Base-by-base conservation (phyloP, 2,113 vertebrate genomes). In the Mustela lutreola region DNA sequence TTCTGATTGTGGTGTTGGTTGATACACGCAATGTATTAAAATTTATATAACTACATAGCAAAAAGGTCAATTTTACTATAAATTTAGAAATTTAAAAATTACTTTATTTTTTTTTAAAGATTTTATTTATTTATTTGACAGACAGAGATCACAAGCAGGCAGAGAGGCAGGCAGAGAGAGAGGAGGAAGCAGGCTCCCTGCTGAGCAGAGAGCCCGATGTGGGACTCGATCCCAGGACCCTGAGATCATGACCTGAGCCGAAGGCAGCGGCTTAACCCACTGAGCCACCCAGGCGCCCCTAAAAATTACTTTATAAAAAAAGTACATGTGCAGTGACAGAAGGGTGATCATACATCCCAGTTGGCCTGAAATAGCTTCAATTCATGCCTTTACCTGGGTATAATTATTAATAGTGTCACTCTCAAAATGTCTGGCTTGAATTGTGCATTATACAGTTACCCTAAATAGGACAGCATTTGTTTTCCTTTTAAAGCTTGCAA, bases 391-490 rank as follows among this genome's bases (percentile, higher is more conserved):
- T 92, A n/a, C 15, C n/a, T 53, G 58, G 4, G 19, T 89, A 15
- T 79, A 92, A 48, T 83, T 88, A 93, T 94, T 91, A 71, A 50
- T 56, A n/a, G 15, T 62, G 39, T 88, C 36, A 65, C 2, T 93
- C 6, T 12, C 50, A 79, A 89, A 90, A 93, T 93, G 24, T 78
- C 70, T 78, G 73, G 19, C 31, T 88, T 45, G 42, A 91, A 58
- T 90, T 28, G 36, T 28, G 42, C 67, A 62, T 70, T 88, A 83
- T 31, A 79, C 19, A 8, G 16, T 80, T 39, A 75, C 12, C 11
- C 39, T 73, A 94, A 89, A 81, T n/a, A 81, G 33, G 42, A 76
- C 28, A 39, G 10, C 26, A 80, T 75, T 89, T 65, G 39, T 89
- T 96, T 95, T 79, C 26, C 56, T 53, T 86, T 90, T 88, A 89